Percentiles rank a stretch among this genome's conserved stretches.
Conservation (phyloP, 2,797 vertebrate genomes). For the Anisognathus igniventris region DNA sequence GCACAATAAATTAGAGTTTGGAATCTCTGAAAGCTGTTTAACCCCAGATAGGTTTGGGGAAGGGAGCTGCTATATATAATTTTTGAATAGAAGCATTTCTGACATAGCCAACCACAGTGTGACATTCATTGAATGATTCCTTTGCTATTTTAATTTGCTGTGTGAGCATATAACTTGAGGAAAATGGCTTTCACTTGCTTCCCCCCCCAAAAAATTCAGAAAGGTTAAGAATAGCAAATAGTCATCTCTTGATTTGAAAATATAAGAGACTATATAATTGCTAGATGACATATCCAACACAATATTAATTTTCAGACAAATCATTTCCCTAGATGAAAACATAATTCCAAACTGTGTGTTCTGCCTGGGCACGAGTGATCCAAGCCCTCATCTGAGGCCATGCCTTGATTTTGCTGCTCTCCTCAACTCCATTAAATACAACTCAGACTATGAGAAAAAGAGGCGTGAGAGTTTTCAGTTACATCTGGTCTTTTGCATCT, state of each 20-base stretch:
- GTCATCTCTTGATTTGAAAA: neutral
- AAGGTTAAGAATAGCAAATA: neutral
- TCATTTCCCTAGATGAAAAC: neutral
- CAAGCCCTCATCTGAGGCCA: neutral
- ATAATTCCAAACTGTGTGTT: neutral
- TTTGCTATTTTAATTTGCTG: neutral
- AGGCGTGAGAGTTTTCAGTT: neutral
- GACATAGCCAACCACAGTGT: neutral
- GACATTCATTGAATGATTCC: neutral
- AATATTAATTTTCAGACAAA: neutral
- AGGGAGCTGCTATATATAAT: neutral
- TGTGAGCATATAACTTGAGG: neutral
- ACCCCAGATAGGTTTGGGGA: neutral
- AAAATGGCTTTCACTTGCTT: neutral
- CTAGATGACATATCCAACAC: neutral
- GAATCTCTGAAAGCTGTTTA: neutral
- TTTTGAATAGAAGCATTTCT: neutral
- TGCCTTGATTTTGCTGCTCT: neutral
- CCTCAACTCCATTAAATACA: neutral
- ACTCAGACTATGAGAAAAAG: neutral
- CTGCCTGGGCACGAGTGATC: neutral
- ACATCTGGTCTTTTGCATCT: neutral
- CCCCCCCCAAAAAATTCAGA: neutral
- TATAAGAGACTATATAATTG: neutral
- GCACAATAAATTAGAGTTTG: neutral